These are phyloP conservation scores for Lampris incognitus DNA, from an alignment of 2,113 vertebrate genomes.

Conservation along the genomic window DNA sequence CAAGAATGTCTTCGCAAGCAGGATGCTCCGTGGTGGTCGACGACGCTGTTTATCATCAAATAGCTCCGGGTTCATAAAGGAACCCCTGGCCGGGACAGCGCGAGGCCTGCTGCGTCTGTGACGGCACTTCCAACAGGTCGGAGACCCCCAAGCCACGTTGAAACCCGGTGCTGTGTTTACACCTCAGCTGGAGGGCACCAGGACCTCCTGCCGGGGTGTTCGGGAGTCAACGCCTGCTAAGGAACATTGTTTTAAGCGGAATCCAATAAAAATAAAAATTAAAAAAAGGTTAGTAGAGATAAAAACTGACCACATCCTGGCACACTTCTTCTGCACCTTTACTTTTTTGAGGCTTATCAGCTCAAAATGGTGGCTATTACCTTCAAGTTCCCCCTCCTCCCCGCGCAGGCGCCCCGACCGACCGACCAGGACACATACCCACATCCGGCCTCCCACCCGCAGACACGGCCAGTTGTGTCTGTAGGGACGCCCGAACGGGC, in stretches of 20 bases:
- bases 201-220: conserved; percentile 6
- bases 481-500: no score
- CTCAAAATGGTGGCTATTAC: neutral
- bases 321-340: no score
- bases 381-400: no score
- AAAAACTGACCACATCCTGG: no score
- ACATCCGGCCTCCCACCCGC: no score
- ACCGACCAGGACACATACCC: no score
- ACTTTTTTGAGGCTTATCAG: neutral
- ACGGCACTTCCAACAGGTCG: conserved; percentile 21
- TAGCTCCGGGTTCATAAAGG: conserved; percentile 54
- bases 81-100: conserved; percentile 14
- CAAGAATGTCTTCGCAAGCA: conserved; percentile 23
- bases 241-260: conserved; percentile 9
- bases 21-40: conserved; percentile 2
- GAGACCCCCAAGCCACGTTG: neutral
- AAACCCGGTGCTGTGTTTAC: conserved; percentile 10
- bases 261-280: neutral
- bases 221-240: neutral
- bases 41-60: conserved; percentile 38
- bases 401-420: no score
- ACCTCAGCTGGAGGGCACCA: neutral
- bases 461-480: no score
- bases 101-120: conserved; percentile 33
- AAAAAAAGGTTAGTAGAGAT: neutral